Base-by-base conservation (phyloP, 2,888 invertebrate species). In the Thera obeliscata region DNA sequence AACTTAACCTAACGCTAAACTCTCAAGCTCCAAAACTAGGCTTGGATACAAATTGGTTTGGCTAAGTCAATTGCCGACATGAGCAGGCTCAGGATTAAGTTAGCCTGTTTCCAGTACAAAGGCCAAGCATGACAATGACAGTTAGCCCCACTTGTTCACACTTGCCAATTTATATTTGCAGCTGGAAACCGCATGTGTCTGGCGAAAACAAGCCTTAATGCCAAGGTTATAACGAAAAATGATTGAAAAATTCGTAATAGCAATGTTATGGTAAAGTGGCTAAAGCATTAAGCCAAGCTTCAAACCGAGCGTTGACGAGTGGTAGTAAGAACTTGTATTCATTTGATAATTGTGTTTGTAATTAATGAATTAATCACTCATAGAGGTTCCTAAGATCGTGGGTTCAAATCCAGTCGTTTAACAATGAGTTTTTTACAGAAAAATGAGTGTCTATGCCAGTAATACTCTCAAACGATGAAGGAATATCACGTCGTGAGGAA, bases 71-170 rank as follows among this genome's bases (percentile, higher is more conserved):
- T 85, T 84, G 82, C 76, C 76, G 76, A 79, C 84, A 81, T 81
- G 81, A 81, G 79, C 79, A 70, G 70, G 43, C 69, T 56, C 38
- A 50, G 83, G 82, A 85, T 87, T 87, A 85, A 85, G 79, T 86
- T 84, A 86, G 81, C 77, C 76, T 76, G 76, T 83, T 81, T 81
- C 81, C 77, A 81, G 79, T 80, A 86, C 81, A 84, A 86, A 86
- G 83, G 81, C 85, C 75, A 80, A 76, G 78, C 82, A 81, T 85
- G 84, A 86, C 87, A 87, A 85, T 85, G 87, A 86, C 87, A 87
- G 87, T 88, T 86, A 86, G 83, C 82, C 80, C 78, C 78, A 83
- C 83, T 84, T 82, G 85, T 85, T 83, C 79, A 75, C 78, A 78
- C 74, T 74, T 63, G 73, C 83, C 73, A 83, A 46, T 49, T 57